These are phyloP conservation scores for Drosophila cracens DNA, from an alignment of 2,888 invertebrate genomes.

Conservation along the genomic window DNA sequence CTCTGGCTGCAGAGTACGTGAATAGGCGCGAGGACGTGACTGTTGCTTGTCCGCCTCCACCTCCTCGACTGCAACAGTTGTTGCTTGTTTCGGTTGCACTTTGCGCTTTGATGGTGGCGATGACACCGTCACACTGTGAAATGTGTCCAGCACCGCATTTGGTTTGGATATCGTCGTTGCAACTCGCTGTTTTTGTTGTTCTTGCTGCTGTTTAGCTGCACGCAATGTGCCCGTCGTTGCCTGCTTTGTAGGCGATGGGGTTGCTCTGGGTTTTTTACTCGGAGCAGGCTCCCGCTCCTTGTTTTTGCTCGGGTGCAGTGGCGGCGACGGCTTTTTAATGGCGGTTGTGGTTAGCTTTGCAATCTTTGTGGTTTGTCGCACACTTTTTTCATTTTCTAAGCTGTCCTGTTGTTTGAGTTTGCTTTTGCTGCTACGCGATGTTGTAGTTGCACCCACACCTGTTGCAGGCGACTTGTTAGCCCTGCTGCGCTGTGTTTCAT, in stretches of 20 bases:
- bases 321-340: slow-evolving; percentile 34
- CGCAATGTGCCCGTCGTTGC: slow-evolving; percentile 44
- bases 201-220: slow-evolving; percentile 40
- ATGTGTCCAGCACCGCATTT: slow-evolving; percentile 83
- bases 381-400: slow-evolving; percentile 44
- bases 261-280: slow-evolving; percentile 44
- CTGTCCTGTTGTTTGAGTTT: slow-evolving; percentile 53
- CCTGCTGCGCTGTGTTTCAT: slow-evolving; percentile 58
- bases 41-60: slow-evolving; percentile 18
- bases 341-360: slow-evolving; percentile 27
- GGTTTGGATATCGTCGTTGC: slow-evolving; percentile 66
- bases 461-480: slow-evolving; percentile 52
- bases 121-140: slow-evolving; percentile 84
- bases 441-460: slow-evolving; percentile 33
- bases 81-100: slow-evolving; percentile 49
- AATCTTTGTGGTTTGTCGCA: slow-evolving; percentile 43
- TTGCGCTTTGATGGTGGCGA: slow-evolving; percentile 83
- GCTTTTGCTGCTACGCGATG: slow-evolving; percentile 28
- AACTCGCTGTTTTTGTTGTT: slow-evolving; percentile 33
- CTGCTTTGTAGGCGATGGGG: slow-evolving; percentile 58
- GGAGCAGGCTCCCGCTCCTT: slow-evolving; percentile 35
- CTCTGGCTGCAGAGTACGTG: slow-evolving; percentile 79
- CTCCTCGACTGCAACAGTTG: neutral
- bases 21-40: slow-evolving; percentile 49
- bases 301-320: slow-evolving; percentile 39